A percentile compares a stretch with the other conserved stretches of the same genome.
Conservation (phyloP, 2,888 invertebrate species). For the Aphodius sticticus region DNA sequence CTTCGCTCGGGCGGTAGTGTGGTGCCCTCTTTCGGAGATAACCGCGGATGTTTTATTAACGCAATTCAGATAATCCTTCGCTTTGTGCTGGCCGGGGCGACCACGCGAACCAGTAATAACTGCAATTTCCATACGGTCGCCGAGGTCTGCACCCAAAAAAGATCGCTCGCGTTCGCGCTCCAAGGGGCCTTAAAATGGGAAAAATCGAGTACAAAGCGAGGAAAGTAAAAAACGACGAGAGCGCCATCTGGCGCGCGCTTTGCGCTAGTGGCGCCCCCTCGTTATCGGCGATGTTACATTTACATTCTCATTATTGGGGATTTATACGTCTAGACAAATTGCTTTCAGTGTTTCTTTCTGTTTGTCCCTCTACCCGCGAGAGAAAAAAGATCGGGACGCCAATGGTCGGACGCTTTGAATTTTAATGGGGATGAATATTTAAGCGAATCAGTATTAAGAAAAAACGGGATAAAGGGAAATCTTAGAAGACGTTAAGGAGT, state of each 20-base stretch:
- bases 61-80: constrained; percentile 32
- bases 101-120: constrained; percentile 32
- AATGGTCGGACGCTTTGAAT: neutral
- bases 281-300: constrained; percentile 34
- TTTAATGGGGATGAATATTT: neutral
- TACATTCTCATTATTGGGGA: constrained; percentile 33
- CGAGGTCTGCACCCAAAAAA: constrained; percentile 14
- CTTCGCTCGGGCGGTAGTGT: neutral
- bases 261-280: constrained; percentile 19
- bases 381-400: neutral
- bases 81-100: constrained; percentile 20
- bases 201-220: constrained; percentile 4
- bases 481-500: too few relatives aligned
- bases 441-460: too few relatives aligned
- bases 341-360: constrained; percentile 5
- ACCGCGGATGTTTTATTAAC: constrained; percentile 31
- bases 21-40: neutral
- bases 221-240: constrained; percentile 4
- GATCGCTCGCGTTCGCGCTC: neutral
- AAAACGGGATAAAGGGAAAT: too few relatives aligned
- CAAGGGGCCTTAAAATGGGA: neutral
- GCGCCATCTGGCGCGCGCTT: constrained; percentile 5
- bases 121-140: constrained; percentile 33
- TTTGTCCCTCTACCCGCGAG: neutral
- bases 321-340: constrained; percentile 37